Evolutionary conservation across 1,140 invertebrate genomes (phyloP), one percentile per base, ranked within the genome.

Genomic region (Zeugodacus cucurbitae): DNA sequence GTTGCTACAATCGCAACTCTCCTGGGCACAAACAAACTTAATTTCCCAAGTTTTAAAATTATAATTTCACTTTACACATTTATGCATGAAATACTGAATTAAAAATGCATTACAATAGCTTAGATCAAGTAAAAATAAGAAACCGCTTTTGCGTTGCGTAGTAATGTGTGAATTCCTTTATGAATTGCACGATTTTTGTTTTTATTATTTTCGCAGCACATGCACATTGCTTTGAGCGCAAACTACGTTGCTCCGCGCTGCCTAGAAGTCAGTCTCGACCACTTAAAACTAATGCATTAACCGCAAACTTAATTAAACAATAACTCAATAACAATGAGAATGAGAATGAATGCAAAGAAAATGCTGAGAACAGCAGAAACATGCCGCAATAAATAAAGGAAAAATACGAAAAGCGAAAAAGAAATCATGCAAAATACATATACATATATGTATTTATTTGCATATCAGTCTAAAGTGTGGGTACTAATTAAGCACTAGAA

Each of bases 231-330:
- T 74, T 37, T 74, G 37, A 74, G 74, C 37, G 37, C 22, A 20
- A n/a, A 37, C n/a, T n/a, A n/a, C 5, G 22, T n/a, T n/a, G n/a
- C 22, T 37, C 5, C 32, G 22, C n/a, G n/a, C 44, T 37, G 37
- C 37, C 37, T 8, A 82, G 41, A 29, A 82, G 34, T 10, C n/a
- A 44, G 29, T 29, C 70, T 14, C 41, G 14, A 14, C 74, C 37
- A 48, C 41, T 82, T 26, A n/a, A 26, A 82, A 82, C 74, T 41
- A 82, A 4, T 82, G 26, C 74, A 41, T 82, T 82, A 26, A 26
- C 0, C 20, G 41, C n/a, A 82, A 82, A 82, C 74, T 82, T 82
- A 82, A 82, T 82, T 82, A 48, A 82, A 82, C 74, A 82, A 82
- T 82, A 82, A 82, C 74, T 82, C n/a, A 82, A 82, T 82, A 82